Base-by-base conservation (phyloP, 37 sponge, comb jelly and placozoan genomes). In the Ianthella basta region DNA sequence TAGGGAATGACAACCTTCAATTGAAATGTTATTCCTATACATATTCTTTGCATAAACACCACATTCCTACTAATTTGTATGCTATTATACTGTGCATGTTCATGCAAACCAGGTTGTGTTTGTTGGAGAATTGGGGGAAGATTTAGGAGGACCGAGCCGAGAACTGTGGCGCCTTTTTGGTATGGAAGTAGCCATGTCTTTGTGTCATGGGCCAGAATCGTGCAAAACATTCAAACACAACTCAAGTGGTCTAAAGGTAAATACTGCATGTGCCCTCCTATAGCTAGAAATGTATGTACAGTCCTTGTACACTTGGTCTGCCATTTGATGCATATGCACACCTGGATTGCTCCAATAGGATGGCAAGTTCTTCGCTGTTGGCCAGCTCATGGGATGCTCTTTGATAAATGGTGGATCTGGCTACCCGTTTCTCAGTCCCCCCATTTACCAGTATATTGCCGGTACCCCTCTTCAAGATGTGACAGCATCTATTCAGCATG, bases 311-410 rank as follows among this genome's bases (percentile, higher is more conserved):
- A n/a, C n/a, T n/a, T n/a, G n/a, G n/a, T n/a, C n/a, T n/a, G n/a
- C n/a, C n/a, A n/a, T n/a, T n/a, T n/a, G 81, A 20, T 80, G 81
- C 55, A 6, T 80, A 55, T 8, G 12, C 15, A 80, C 15, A 36
- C 24, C 14, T 37, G 55, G 18, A 36, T 44, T 12, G 16, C 14
- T 37, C 15, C 24, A 14, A 44, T 55, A 55, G 81, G 57, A 55
- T 33, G 81, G 81, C 15, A 14, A 27, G 6, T 82, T 60, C 61
- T 18, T 37, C 4, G 15, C 29, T 25, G 16, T 83, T 25, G 84
- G 84, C 6, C 16, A 27, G 72, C 55, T 83, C n/a, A 83, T 83
- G 70, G 84, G 72, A 0, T 13, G 38, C 6, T 83, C 70, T 30
- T 15, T 83, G 23, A 19, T 40, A 12, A 70, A 83, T 16, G 50